Evolutionary conservation across 1,140 invertebrate species (phyloP), one percentile per base, ranked within the genome.

Genomic region (Choristoneura fumiferana): DNA sequence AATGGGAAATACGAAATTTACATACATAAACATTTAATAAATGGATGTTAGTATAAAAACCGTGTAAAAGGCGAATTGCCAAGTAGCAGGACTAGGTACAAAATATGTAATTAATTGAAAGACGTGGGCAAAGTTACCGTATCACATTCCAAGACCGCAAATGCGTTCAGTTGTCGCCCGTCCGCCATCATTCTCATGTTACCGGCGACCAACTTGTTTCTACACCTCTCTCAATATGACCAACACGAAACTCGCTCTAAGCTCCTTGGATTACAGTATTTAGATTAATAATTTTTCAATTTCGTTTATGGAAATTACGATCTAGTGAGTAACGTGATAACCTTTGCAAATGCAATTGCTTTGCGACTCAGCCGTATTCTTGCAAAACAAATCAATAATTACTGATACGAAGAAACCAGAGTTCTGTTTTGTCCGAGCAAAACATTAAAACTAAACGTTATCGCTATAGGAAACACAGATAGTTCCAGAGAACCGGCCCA

Each of bases 131-230:
- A 57, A 63, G 60, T 57, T 53, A 65, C 18, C 17, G 60, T 73
- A 71, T 72, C 73, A 58, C 61, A 73, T 74, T 67, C 52, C 65
- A 49, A 70, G 67, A 79, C 74, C 73, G 68, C 73, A 73, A 70
- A 66, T 62, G 60, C 67, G 71, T 29, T 29, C 62, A 65, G 59
- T 65, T 54, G 70, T 67, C 57, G 65, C 62, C 62, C 62, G 67
- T 68, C 73, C 72, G 69, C 73, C 56, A 57, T 54, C 60, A 67
- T 67, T n/a, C 71, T 81, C 71, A 67, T 53, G 53, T 81, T 79
- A 74, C 76, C 2, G 37, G 15, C 40, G 36, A 52, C 62, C 57
- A 61, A 63, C 56, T 18, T 55, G 56, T 63, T 67, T 67, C 61
- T 61, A 60, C 49, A 35, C 17, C 38, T 22, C 57, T 59, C 61